Evolutionary conservation across 2,113 vertebrate genomes (phyloP), one percentile per base, ranked within the genome.

Genomic region (Neogale vison): DNA sequence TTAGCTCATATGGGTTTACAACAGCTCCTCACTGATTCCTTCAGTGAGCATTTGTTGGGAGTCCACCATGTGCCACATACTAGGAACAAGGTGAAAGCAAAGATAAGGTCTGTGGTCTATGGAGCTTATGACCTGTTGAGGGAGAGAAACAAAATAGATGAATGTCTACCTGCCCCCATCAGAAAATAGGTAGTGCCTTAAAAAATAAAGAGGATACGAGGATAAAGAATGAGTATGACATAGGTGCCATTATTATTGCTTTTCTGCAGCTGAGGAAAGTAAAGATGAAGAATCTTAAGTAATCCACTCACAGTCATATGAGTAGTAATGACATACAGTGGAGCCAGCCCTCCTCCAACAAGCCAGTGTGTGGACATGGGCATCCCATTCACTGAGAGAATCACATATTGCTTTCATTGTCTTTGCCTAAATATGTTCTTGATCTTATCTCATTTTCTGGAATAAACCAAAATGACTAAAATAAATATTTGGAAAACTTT

Each of bases 391-490:
- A n/a, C 15, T 3, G 18, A 36, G 6, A 31, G 11, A 9, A 31
- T 65, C 8, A 7, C 1, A 7, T 50, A 9, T 42, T 12, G 26
- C 14, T 5, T 0, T 42, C 4, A 7, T 45, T 0, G 13, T 21
- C 20, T 91, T 63, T 17, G 2, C 20, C 72, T 36, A 50, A 11
- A 34, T 21, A 47, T 17, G 18, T 24, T 34, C 4, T 29, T 34
- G 55, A 42, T 93, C n/a, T 57, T 55, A 5, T 76, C 50, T 59
- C 82, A 5, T 36, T 80, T 80, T 57, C 85, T 81, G 34, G 34
- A 90, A 80, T 42, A 42, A 89, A 21, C 31, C 10, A 3, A 85
- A 17, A 4, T 55, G 45, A 39, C 23, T 55, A 45, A 88, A 88
- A 76, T 5, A 12, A 55, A 13, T 69, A 21, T 23, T 55, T 42